These are phyloP conservation scores for Cryptus armator DNA, from an alignment of 2,888 invertebrate species.

Conservation along the genomic window DNA sequence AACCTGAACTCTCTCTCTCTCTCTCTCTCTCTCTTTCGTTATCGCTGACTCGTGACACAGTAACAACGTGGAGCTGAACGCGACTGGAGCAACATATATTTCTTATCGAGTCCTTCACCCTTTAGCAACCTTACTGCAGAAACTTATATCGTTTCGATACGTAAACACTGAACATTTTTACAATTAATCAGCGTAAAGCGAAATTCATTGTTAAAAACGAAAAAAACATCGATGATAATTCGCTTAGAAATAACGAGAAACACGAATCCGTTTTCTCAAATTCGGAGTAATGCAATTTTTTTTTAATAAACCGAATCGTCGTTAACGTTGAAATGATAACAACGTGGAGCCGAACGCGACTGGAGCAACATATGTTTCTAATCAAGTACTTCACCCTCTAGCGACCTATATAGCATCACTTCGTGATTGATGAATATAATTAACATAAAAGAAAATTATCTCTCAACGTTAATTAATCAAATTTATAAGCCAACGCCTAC, in stretches of 20 bases:
- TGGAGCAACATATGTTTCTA: slow-evolving; percentile 23
- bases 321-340: slow-evolving; percentile 7
- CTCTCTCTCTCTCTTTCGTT: not conserved
- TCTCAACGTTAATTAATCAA: slow-evolving; percentile 12
- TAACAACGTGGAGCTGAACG: slow-evolving; percentile 29
- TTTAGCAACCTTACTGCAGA: slow-evolving; percentile 8
- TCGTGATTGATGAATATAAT: not conserved
- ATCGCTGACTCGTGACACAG: slow-evolving; percentile 15
- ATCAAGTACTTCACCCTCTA: slow-evolving; percentile 1
- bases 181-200: too few relatives aligned
- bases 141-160: slow-evolving; percentile 6
- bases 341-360: slow-evolving; percentile 24
- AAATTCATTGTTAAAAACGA: too few relatives aligned
- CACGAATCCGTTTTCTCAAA: not conserved
- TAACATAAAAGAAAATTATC: slow-evolving; percentile 1
- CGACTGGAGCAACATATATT: slow-evolving; percentile 24
- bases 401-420: not conserved
- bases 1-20: not conserved
- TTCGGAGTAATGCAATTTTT: too few relatives aligned
- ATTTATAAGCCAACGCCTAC: not conserved
- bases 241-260: not conserved
- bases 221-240: too few relatives aligned
- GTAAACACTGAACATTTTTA: not conserved
- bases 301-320: not conserved
- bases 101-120: slow-evolving; percentile 18